phyloP scores from a whole-genome alignment of 1,140 invertebrate genomes.

The Yoshiicerus persimilis region DNA sequence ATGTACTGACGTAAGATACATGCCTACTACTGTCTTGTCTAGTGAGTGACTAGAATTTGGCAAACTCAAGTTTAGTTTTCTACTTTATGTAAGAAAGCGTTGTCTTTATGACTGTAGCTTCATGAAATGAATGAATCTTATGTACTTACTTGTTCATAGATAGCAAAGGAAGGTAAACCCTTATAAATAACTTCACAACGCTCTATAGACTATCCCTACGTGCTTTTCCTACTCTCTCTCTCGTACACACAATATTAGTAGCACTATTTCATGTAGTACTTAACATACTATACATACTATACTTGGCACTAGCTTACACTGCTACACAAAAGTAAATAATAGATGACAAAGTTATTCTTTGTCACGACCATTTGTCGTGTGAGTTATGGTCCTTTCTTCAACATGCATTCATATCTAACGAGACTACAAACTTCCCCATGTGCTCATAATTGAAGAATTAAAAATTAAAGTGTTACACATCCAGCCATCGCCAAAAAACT shows the following conservation, averaged over 20 bases:
- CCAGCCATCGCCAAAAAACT: neutral
- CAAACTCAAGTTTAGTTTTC: conserved; percentile 10
- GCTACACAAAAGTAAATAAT: neutral
- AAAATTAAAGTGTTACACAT: neutral
- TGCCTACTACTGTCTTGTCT: neutral
- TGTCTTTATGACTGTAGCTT: conserved; percentile 12
- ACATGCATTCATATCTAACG: conserved; percentile 1
- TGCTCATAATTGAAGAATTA: conserved; percentile 17
- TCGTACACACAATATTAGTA: too few species aligned
- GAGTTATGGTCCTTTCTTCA: neutral
- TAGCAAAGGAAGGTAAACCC: neutral
- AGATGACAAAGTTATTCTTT: conserved; percentile 17
- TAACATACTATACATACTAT: neutral
- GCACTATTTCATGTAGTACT: neutral
- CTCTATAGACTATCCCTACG: neutral
- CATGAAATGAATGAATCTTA: conserved; percentile 18
- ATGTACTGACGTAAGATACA: neutral
- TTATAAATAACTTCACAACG: neutral
- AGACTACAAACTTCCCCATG: conserved; percentile 9
- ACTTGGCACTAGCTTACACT: neutral
- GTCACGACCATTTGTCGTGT: conserved; percentile 15
- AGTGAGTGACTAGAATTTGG: neutral
- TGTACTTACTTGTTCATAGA: neutral
- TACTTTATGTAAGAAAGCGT: neutral
- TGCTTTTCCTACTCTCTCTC: too few species aligned